Evolutionary conservation across 2,797 vertebrate species (phyloP), one percentile per base, ranked within the genome.

Genomic region (Coluber constrictor): DNA sequence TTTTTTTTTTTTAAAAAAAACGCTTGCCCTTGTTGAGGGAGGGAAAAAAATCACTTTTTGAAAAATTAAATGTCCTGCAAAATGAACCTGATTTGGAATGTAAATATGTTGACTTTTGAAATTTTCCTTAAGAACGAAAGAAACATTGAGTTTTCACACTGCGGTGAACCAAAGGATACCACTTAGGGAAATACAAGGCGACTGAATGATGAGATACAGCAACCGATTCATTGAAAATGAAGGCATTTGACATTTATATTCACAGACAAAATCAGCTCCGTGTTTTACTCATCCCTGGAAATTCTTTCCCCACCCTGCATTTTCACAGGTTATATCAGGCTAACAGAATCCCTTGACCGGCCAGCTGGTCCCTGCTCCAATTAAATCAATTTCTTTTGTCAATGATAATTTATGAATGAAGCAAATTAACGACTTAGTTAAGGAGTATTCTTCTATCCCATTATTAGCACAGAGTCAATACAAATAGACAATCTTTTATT

Each of bases 21-120:
- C 94, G 93, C 87, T 91, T 95, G 94, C 92, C 93, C 93, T 94
- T 95, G 11, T 0, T 47, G 92, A 95, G 92, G 95, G 94, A 51
- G 90, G 94, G 87, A 25, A 9, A 20, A 59, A 15, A 51, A 55
- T 3, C 9, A n/a, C 29, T 32, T 59, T 37, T 90, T 12, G 37
- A 83, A 83, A 83, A 83, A 94, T 54, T n/a, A 60, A 89, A 92
- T 4, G 60, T 60, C 70, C 43, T 83, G 20, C 37, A 89, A 83
- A 3, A 54, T 18, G 37, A 60, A 43, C 61, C 4, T 32, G 27
- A 74, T 5, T 37, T 57, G 93, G 94, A 96, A 0, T 93, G 95
- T 94, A 95, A 13, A 90, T 93, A 56, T 91, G 61, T 90, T 93
- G 70, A 90, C 25, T 87, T 96, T 93, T 94, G 86, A 29, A 54